These are phyloP conservation scores for Trachelus stipa DNA, from an alignment of 2,888 invertebrate species.

Conservation along the genomic window DNA sequence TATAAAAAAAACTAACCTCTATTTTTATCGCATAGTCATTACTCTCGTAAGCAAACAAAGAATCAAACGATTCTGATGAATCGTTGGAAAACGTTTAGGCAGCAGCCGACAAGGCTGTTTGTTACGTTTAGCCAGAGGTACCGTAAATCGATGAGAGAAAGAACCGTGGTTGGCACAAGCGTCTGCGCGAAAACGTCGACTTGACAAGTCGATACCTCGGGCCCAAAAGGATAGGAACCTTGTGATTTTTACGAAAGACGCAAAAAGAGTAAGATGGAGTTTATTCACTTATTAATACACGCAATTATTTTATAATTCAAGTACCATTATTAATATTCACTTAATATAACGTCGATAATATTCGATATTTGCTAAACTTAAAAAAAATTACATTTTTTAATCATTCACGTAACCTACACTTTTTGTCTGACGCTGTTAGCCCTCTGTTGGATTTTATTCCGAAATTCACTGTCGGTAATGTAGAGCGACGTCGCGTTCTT, in stretches of 20 bases:
- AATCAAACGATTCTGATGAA: slow-evolving; percentile 16
- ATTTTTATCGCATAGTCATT: slow-evolving; percentile 19
- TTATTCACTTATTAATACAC: background rate
- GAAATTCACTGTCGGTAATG: no score
- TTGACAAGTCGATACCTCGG: background rate
- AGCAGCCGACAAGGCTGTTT: background rate
- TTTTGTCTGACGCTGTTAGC: no score
- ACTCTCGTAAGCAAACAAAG: background rate
- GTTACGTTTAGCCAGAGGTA: background rate
- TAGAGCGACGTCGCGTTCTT: no score
- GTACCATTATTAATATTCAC: background rate
- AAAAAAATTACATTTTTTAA: no score
- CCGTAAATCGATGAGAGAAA: background rate
- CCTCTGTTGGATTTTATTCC: no score
- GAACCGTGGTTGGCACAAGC: background rate
- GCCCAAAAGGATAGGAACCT: background rate
- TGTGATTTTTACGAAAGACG: background rate
- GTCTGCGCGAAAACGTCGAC: background rate
- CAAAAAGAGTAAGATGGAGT: background rate
- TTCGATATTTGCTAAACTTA: background rate
- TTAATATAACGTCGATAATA: background rate
- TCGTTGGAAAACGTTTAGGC: background rate
- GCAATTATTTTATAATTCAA: background rate
- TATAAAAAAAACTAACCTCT: background rate
- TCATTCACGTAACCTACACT: no score